Conservation (phyloP, 2,888 invertebrate species). For the Drosophila prolongata region DNA sequence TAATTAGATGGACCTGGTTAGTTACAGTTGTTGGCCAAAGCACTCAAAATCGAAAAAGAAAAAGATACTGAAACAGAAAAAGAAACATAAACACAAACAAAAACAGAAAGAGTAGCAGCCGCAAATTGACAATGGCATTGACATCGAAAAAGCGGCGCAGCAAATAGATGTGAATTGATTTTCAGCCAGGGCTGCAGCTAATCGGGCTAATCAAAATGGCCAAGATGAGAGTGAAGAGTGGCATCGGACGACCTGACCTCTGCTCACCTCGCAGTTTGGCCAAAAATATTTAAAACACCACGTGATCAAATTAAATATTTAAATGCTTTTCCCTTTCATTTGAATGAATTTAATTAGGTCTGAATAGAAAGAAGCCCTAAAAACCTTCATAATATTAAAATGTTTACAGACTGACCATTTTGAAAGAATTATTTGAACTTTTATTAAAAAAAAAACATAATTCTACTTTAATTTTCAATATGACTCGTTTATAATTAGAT, state of each 20-base stretch:
- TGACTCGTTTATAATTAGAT: no score
- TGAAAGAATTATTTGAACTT: no score
- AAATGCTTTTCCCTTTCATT: no score
- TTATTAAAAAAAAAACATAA: no score
- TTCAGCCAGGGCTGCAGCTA: slow-evolving; percentile 24
- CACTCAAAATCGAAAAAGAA: slow-evolving; percentile 2
- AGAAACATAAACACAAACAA: neutral
- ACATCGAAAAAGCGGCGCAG: slow-evolving; percentile 52
- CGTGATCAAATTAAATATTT: neutral
- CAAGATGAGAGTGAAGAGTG: neutral
- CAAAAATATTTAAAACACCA: neutral
- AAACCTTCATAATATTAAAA: no score
- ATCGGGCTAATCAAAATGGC: slow-evolving; percentile 8
- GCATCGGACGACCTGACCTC: slow-evolving; percentile 8
- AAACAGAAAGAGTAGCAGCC: slow-evolving; percentile 2
- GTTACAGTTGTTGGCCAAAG: slow-evolving; percentile 57
- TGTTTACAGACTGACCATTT: no score
- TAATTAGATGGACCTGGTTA: slow-evolving; percentile 56
- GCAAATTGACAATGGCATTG: slow-evolving; percentile 62
- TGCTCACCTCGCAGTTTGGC: neutral
- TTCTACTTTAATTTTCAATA: no score
- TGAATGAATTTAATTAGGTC: no score
- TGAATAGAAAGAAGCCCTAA: no score
- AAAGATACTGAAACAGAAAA: neutral
- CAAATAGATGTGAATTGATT: slow-evolving; percentile 15